Base-by-base conservation (phyloP, 2,888 invertebrate genomes). In the Ptilodon capucinus region DNA sequence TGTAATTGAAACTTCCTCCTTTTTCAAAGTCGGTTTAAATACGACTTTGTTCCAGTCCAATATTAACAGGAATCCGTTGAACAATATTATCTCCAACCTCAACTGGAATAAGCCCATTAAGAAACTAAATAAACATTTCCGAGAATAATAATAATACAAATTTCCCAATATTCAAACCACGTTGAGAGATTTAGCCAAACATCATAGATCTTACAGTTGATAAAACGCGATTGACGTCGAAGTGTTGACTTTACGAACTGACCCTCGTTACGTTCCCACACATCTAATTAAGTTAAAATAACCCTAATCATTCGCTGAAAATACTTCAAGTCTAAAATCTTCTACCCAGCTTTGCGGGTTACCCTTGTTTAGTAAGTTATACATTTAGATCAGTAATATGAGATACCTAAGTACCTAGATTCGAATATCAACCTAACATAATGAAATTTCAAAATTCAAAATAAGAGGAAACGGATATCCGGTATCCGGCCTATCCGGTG, bases 251-350 rank as follows among this genome's bases (percentile, higher is more conserved):
- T 49, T 54, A 60, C n/a, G 64, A 52, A 54, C 45, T 45, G 52
- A 72, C 71, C 70, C 69, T 67, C 55, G 68, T 71, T 70, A 63
- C 42, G 42, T 49, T 50, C 54, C 58, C 54, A 59, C 60, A 61
- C 57, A 56, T 69, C 60, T 64, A 69, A 75, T 75, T 73, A 62
- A 68, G 72, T 75, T 73, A 63, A 71, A 69, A 64, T 55, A 64
- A 65, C 64, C 64, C 56, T 54, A 65, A 65, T 67, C 59, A 68
- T 62, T 51, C 50, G 39, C 42, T 48, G 44, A 53, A 60, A 62
- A 47, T 52, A 46, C 45, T 55, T 51, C 14, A 36, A 42, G 35
- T 40, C 40, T 32, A 36, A 48, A 41, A 51, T 41, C 44, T 42
- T 45, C 38, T 38, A n/a, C 5, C 25, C 4, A 23, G 8, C 9